Percentiles rank a stretch among this genome's conserved stretches.
Evolutionary conservation across 1,140 invertebrate species (phyloP).

Genomic region (Bombus huntii): DNA sequence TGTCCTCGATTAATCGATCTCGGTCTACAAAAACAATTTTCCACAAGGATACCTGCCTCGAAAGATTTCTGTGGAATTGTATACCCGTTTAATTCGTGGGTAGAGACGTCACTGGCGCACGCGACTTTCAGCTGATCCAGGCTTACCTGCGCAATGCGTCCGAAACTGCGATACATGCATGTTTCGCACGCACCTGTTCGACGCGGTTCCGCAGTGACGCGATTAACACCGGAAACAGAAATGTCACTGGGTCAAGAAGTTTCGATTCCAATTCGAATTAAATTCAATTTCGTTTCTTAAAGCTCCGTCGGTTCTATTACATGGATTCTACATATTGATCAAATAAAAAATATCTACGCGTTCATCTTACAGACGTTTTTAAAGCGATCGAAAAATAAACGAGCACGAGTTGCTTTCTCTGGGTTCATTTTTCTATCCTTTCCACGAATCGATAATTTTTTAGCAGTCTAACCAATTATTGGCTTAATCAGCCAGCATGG

Average conservation of each 20-base stretch:
- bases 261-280: background rate
- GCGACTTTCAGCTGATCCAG: conserved; percentile 38
- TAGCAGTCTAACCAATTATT: background rate
- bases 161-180: conserved; percentile 15
- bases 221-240: background rate
- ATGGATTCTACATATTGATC: too few relatives aligned
- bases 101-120: background rate
- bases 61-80: background rate
- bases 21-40: background rate
- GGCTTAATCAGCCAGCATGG: background rate
- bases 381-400: background rate
- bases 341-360: background rate
- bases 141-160: conserved; percentile 29
- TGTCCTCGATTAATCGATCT: background rate
- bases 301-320: background rate
- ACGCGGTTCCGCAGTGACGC: conserved; percentile 33
- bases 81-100: background rate
- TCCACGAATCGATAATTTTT: conserved; percentile 7
- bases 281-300: background rate
- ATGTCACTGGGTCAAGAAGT: conserved; percentile 40
- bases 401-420: background rate
- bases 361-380: background rate
- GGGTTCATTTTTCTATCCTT: background rate
- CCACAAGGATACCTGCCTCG: background rate
- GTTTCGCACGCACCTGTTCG: conserved; percentile 33